Evolutionary conservation across 2,888 invertebrate species (phyloP), one percentile per base, ranked within the genome.

Genomic region (Nomada fucata): DNA sequence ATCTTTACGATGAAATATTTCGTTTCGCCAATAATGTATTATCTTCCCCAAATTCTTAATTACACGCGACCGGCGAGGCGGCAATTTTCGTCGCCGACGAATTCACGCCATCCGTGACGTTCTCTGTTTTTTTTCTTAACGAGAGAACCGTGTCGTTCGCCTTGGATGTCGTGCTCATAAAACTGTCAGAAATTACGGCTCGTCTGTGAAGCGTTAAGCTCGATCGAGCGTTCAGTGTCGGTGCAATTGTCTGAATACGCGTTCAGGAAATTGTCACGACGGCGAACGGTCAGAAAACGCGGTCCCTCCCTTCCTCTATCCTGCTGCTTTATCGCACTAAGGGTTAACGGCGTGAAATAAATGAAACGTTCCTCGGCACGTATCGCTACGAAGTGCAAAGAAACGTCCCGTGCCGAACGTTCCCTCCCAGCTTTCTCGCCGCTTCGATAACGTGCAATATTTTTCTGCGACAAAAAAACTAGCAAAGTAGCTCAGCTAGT

Each of bases 341-440:
- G 64, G 50, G 72, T 50, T 75, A 59, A 75, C n/a, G 72, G 29
- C 75, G 72, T 29, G 61, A 74, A 57, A 83, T 74, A 75, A 79
- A 88, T 59, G 75, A 74, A 75, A 52, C 20, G 20, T 61, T 53
- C 44, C 42, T 69, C 36, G 60, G 79, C 85, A 85, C 83, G 83
- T 83, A 89, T 64, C 67, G 72, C 15, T 73, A 69, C 72, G 76
- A 84, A 79, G 70, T 70, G 69, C 74, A 78, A 64, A 86, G 64
- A 55, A 82, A 88, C 89, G 81, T 89, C 82, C 86, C 88, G 85
- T 74, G 86, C 80, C 81, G 86, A 88, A 85, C 72, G 86, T 68
- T 72, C 73, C 65, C 78, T 1, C 23, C 52, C 59, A 65, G 13
- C 50, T 26, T 23, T 15, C 44, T 42, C 26, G 20, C 7, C 11